Percentiles rank a stretch among this genome's conserved stretches.
phyloP scores from a whole-genome alignment of 2,113 vertebrate species.

The Hystrix cristata region DNA sequence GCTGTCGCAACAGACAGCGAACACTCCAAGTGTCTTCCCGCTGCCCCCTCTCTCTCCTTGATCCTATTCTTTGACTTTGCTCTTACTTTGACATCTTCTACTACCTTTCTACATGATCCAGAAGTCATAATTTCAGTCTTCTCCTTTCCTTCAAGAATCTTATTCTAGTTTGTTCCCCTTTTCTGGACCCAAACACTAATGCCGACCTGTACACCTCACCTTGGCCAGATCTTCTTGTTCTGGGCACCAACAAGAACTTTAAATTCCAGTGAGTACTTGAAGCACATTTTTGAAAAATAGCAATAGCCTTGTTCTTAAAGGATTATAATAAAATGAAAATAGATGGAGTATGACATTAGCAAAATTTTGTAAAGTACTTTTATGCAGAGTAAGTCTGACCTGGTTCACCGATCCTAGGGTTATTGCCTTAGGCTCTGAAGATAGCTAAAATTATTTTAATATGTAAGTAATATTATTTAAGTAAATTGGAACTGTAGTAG shows the following conservation, averaged over 20 bases:
- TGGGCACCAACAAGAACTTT: neutral
- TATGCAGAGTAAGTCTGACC: neutral
- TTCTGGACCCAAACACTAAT: neutral
- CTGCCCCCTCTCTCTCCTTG: neutral
- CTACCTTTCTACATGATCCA: neutral
- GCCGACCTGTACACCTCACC: neutral
- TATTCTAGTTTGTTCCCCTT: neutral
- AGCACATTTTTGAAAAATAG: constrained; percentile 16
- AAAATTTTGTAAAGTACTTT: constrained; percentile 55
- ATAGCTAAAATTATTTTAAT: constrained; percentile 44
- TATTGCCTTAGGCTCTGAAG: constrained; percentile 7
- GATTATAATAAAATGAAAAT: neutral
- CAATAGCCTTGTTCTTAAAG: neutral
- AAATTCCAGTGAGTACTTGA: neutral
- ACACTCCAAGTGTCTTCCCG: neutral
- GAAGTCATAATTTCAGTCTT: neutral
- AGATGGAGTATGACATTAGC: neutral
- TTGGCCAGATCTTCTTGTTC: neutral
- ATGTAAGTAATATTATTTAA: constrained; percentile 48
- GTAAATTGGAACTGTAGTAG: constrained; percentile 18
- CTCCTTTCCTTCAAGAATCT: neutral
- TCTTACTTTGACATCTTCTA: neutral
- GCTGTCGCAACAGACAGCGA: neutral
- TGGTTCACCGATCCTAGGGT: neutral
- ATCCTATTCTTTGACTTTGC: neutral